A percentile compares a stretch with the other conserved stretches of the same genome.
Evolutionary conservation across 2,888 invertebrate genomes (phyloP).

Genomic region (Mimas tiliae): DNA sequence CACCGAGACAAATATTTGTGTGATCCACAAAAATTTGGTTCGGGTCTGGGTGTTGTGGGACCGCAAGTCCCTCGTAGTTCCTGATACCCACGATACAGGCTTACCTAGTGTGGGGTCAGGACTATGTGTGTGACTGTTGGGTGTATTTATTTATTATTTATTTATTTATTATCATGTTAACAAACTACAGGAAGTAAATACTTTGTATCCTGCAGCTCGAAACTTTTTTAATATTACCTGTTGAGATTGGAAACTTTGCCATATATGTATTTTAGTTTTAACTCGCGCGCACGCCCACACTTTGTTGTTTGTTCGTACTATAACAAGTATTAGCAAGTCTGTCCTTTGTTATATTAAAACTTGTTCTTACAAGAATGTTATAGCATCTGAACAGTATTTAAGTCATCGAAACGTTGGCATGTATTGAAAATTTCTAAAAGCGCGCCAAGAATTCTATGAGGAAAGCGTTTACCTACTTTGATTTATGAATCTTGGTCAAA

Average conservation of each 20-base stretch:
- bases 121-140: too few species aligned
- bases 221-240: conserved; percentile 38
- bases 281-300: conserved; percentile 10
- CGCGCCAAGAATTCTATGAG: too few species aligned
- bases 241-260: conserved; percentile 28
- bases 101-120: too few species aligned
- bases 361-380: neutral
- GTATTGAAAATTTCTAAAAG: neutral
- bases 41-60: too few species aligned
- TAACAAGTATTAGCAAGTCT: conserved; percentile 13
- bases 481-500: neutral
- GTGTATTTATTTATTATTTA: too few species aligned
- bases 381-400: neutral
- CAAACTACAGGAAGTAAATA: conserved; percentile 3
- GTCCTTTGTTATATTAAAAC: conserved; percentile 9
- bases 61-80: too few species aligned
- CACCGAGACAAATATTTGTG: too few species aligned
- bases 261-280: conserved; percentile 13
- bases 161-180: neutral
- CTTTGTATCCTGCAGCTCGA: conserved; percentile 22
- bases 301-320: conserved; percentile 14
- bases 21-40: too few species aligned
- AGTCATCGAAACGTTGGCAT: neutral
- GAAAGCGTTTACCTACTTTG: neutral
- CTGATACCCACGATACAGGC: too few species aligned